phyloP scores from a whole-genome alignment of 2,888 invertebrate genomes.

The Coecobrya sp. region DNA sequence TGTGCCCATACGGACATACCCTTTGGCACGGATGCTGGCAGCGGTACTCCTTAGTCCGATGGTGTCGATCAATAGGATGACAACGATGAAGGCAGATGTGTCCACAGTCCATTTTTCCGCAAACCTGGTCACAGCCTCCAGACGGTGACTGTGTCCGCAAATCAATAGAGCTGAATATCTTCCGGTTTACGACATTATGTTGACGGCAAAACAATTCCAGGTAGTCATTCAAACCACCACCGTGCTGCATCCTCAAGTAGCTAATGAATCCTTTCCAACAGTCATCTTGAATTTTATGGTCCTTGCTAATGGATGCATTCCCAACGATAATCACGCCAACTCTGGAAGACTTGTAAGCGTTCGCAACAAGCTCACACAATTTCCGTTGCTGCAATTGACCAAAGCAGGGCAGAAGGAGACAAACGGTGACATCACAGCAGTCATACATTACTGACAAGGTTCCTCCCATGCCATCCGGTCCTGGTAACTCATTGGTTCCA shows the following conservation, averaged over 20 bases:
- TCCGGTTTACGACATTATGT: background rate
- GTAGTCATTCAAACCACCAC: background rate
- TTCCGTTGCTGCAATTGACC: background rate
- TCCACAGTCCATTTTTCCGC: conserved; percentile 60
- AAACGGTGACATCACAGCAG: background rate
- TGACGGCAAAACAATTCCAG: conserved; percentile 24
- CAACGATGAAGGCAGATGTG: conserved; percentile 44
- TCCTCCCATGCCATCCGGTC: too few species aligned
- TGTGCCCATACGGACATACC: conserved; percentile 17
- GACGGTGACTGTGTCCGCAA: background rate
- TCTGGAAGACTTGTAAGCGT: background rate
- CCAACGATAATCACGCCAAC: background rate
- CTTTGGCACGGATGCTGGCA: conserved; percentile 1
- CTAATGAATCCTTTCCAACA: background rate
- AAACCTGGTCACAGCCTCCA: conserved; percentile 33
- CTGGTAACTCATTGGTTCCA: background rate
- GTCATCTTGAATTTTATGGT: background rate
- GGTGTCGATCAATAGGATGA: conserved; percentile 38
- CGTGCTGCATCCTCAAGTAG: background rate
- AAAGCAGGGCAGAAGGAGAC: background rate
- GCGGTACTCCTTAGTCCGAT: background rate
- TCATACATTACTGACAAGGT: background rate
- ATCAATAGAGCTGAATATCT: background rate
- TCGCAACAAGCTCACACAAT: background rate
- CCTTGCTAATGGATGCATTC: background rate